Percentiles rank a stretch among this genome's conserved stretches.
Conservation (phyloP, 2,888 invertebrate species). For the Hemistola chrysoprasaria region DNA sequence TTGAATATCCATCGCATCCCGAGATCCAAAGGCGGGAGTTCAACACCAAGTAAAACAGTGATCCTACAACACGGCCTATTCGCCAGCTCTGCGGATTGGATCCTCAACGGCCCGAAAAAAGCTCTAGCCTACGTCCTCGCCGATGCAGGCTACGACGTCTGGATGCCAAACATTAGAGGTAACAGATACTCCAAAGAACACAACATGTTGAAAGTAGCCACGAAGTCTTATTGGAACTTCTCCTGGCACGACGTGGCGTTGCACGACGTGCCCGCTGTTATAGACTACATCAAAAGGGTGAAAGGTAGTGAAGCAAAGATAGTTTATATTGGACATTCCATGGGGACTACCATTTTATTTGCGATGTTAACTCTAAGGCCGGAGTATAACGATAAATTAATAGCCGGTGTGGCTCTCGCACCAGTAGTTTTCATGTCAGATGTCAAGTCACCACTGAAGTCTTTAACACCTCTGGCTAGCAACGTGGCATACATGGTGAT, state of each 20-base stretch:
- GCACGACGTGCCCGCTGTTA: conserved; percentile 92
- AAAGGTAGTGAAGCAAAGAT: conserved; percentile 58
- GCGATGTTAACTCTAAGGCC: conserved; percentile 86
- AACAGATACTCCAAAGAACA: conserved; percentile 89
- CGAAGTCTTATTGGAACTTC: conserved; percentile 86
- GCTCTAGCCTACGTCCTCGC: conserved; percentile 85
- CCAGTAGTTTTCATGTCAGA: conserved; percentile 86
- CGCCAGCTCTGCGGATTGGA: conserved; percentile 90
- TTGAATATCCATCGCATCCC: conserved; percentile 92
- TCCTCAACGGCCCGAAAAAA: conserved; percentile 86
- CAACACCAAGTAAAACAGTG: conserved; percentile 61
- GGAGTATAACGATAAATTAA: conserved; percentile 85
- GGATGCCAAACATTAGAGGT: conserved; percentile 92
- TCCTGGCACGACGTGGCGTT: conserved; percentile 95
- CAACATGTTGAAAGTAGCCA: conserved; percentile 71
- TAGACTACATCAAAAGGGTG: conserved; percentile 83
- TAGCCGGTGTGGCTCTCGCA: conserved; percentile 85
- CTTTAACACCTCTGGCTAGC: conserved; percentile 84
- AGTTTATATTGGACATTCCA: conserved; percentile 94
- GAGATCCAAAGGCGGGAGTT: conserved; percentile 55
- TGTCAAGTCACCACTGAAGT: conserved; percentile 84
- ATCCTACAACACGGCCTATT: conserved; percentile 92
- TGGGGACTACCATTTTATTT: conserved; percentile 92
- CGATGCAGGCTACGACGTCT: conserved; percentile 88
- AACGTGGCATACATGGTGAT: conserved; percentile 83